Evolutionary conservation across 2,797 vertebrate species (phyloP).

Genomic region (Syndactyla subalaris): DNA sequence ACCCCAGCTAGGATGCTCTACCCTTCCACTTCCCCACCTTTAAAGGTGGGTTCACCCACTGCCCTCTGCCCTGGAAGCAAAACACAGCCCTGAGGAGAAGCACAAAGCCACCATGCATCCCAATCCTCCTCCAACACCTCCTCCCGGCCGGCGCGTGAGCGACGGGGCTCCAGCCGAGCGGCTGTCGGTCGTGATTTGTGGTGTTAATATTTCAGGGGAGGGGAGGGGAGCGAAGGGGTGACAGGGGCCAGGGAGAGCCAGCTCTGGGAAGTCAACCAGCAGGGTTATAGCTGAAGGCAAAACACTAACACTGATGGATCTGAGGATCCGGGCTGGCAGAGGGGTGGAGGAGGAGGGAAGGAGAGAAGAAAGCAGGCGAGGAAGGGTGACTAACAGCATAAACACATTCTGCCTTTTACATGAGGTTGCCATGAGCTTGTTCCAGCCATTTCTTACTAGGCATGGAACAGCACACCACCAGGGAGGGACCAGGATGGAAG

Average conservation of each 20-base stretch:
- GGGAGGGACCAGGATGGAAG: not conserved
- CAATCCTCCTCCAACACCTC: not conserved
- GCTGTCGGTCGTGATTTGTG: conserved; percentile 59
- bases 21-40: not conserved
- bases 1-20: not conserved
- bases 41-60: not conserved
- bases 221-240: not conserved
- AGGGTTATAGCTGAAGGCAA: not conserved
- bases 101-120: not conserved
- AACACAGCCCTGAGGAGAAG: not conserved
- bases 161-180: not conserved
- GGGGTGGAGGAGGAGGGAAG: not conserved
- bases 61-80: not conserved
- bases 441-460: no score
- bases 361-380: not conserved
- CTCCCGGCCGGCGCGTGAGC: rapidly evolving
- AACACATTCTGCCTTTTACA: not conserved
- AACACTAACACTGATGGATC: conserved; percentile 32
- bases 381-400: not conserved
- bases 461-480: not conserved
- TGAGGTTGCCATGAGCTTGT: not conserved
- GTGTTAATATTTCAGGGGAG: conserved; percentile 56
- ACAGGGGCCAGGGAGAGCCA: not conserved
- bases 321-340: not conserved
- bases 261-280: not conserved